Evolutionary conservation across 2,888 invertebrate genomes (phyloP), one percentile per base, ranked within the genome.

Genomic region (Latrodectus hesperus): DNA sequence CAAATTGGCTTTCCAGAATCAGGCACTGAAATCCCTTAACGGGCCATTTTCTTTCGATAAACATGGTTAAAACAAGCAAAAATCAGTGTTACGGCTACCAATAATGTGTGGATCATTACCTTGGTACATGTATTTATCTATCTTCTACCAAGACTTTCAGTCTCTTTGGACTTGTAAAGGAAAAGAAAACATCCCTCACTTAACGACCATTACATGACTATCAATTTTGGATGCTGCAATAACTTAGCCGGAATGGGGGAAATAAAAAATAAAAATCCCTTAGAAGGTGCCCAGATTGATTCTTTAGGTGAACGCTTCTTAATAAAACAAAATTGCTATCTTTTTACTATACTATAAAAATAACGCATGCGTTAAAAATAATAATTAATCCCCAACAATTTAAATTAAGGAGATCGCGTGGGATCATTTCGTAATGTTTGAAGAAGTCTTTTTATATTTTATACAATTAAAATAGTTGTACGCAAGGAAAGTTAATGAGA

Each of bases 121-220:
- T 60, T n/a, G n/a, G n/a, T 60, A n/a, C 60, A 60, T n/a, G n/a
- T 60, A 60, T 60, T 60, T 60, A 60, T 60, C 60, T n/a, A 38
- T 38, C 4, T 38, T 38, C 38, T 16, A 60, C 60, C 6, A 60
- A 60, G 14, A 60, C 60, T 9, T 60, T 60, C 60, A 60, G 60
- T 60, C 60, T 60, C 60, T 60, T 60, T 60, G 60, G 60, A 60
- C 60, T 11, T 9, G 6, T 60, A 10, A 60, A 16, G 60, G 12
- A 10, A n/a, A n/a, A 60, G 60, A 60, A n/a, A 38, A 12, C n/a
- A n/a, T 60, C 12, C 60, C 14, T 60, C n/a, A 12, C 60, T 60
- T 60, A 60, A 60, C 60, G 60, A 60, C 60, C 60, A 60, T 60
- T 60, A 60, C n/a, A 60, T n/a, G n/a, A 12, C 60, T 16, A 60